phyloP scores from a whole-genome alignment of 2,113 vertebrate genomes.

The Cyphomyrus discorhynchus region DNA sequence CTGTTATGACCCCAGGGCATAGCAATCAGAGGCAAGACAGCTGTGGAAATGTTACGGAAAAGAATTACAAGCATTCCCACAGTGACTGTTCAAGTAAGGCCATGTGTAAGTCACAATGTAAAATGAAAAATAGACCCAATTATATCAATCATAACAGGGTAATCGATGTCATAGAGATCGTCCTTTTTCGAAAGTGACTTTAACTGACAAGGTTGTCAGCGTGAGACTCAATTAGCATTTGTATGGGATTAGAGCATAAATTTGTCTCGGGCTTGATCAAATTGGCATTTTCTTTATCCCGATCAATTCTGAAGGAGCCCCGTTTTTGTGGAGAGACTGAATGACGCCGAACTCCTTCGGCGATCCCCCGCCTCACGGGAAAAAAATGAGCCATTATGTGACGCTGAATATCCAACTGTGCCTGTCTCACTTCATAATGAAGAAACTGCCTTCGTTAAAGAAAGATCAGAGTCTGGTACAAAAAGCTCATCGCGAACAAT shows the following conservation, averaged over 20 bases:
- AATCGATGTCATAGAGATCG: background rate
- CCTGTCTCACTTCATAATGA: background rate
- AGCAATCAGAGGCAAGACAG: background rate
- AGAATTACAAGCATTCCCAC: background rate
- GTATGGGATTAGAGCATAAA: background rate
- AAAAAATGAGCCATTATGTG: background rate
- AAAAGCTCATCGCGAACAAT: background rate
- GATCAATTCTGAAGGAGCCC: background rate
- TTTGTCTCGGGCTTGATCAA: background rate
- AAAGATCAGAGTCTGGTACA: background rate
- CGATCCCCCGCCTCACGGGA: background rate
- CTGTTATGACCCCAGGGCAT: background rate
- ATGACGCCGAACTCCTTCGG: background rate
- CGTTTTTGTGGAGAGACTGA: background rate
- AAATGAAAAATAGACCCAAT: background rate
- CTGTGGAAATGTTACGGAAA: background rate
- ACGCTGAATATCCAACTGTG: background rate
- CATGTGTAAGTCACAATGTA: background rate
- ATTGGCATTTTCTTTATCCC: slow-evolving; percentile 7
- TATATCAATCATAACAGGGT: background rate
- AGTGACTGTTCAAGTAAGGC: background rate
- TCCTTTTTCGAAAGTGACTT: background rate
- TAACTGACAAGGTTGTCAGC: background rate
- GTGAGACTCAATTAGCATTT: slow-evolving; percentile 7
- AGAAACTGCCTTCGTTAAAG: background rate